Conservation (phyloP, 2,797 vertebrate species). For the Ataeniobius toweri region DNA sequence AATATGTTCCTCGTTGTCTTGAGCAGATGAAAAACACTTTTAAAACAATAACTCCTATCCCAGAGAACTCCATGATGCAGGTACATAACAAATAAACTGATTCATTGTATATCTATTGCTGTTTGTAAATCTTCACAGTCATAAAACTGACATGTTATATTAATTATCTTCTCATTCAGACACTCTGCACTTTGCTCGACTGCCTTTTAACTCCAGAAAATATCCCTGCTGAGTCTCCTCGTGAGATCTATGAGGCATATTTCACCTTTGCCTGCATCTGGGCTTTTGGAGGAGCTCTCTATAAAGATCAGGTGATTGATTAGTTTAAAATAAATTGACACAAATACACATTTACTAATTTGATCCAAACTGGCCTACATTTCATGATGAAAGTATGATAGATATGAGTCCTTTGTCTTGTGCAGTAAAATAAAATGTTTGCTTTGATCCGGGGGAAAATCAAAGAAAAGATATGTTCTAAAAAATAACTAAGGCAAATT, state of each 20-base stretch:
- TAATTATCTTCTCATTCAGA: constrained; percentile 68
- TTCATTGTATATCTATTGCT: neutral
- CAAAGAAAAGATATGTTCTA: neutral
- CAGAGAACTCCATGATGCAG: constrained; percentile 87
- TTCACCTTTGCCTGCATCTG: constrained; percentile 89
- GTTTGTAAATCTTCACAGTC: neutral
- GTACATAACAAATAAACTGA: constrained; percentile 58
- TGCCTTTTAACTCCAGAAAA: constrained; percentile 86
- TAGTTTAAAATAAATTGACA: constrained; percentile 5
- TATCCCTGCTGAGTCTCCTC: constrained; percentile 80
- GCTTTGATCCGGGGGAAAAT: neutral
- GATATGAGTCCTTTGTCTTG: neutral
- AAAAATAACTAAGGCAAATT: neutral
- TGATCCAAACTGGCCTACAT: neutral
- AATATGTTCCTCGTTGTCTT: constrained; percentile 84
- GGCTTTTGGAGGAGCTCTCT: constrained; percentile 84
- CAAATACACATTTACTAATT: neutral
- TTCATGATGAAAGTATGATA: neutral
- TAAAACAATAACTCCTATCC: constrained; percentile 82
- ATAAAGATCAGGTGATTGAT: constrained; percentile 83
- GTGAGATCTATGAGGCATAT: constrained; percentile 84
- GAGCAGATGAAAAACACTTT: constrained; percentile 84
- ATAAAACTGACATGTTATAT: constrained; percentile 15
- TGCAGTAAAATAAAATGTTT: neutral
- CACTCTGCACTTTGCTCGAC: constrained; percentile 84